Evolutionary conservation across 2,888 invertebrate genomes (phyloP), one percentile per base, ranked within the genome.

Genomic region (Caenorhabditis doughertyi): DNA sequence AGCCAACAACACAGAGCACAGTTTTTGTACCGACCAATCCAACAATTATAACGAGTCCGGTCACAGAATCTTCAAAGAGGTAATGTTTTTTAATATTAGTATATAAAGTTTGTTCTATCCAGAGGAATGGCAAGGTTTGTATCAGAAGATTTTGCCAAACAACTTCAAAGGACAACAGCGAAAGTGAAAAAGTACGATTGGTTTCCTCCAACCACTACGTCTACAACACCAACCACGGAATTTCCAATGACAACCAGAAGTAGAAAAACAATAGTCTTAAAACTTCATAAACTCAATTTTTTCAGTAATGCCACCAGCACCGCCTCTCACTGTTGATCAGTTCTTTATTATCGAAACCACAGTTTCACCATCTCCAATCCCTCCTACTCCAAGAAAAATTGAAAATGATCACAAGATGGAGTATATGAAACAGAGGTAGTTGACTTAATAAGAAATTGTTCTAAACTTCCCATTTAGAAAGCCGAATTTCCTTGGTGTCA

Each of bases 171-270:
- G 39, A 82, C 77, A 4, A 82, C 77, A 0, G 70, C 77, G 1
- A 76, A 51, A 44, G 47, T 74, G 16, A 71, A 60, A 53, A 71
- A 72, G 3, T 58, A 58, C 32, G 73, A 71, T 60, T 81, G 82
- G 82, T 82, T 82, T 23, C 82, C 82, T 3, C 82, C 82, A 9
- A 82, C 82, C 18, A 82, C 82, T 7, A 77, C 82, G n/a, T 27
- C 56, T 11, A 56, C 71, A 1, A 25, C 79, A 23, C 64, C 56
- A 16, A 49, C 55, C 1, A 71, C 79, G 16, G 53, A 56, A 13
- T 56, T 71, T 18, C 13, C 47, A 25, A 64, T 44, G 47, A 64
- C 60, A 1, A 79, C 70, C 18, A 70, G 44, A 44, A 27, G 77
- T 79, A 49, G 44, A 21, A n/a, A 8, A 1, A 44, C 0, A 1